These are phyloP conservation scores for Ochropleura plecta DNA, from an alignment of 2,888 invertebrate genomes.

Conservation along the genomic window DNA sequence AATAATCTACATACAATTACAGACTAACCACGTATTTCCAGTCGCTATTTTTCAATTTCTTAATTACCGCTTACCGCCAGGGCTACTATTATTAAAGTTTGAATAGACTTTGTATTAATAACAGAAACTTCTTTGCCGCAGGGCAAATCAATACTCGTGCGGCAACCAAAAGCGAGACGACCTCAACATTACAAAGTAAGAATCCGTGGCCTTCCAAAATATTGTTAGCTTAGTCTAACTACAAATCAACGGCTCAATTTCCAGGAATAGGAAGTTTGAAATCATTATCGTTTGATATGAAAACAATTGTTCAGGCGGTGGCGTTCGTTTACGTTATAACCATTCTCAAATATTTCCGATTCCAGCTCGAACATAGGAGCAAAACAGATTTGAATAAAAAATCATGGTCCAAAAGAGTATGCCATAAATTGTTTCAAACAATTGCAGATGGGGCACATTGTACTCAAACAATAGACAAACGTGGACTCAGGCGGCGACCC, in stretches of 20 bases:
- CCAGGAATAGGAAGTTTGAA: conserved; percentile 61
- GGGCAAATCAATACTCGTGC: conserved; percentile 83
- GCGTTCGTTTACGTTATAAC: conserved; percentile 44
- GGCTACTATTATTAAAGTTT: conserved; percentile 58
- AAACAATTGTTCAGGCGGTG: conserved; percentile 44
- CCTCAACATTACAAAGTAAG: conserved; percentile 75
- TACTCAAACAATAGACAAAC: conserved; percentile 79
- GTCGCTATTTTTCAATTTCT: conserved; percentile 39
- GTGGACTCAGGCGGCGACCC: conserved; percentile 65
- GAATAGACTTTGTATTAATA: conserved; percentile 73
- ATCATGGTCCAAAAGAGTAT: conserved; percentile 57
- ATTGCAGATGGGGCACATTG: conserved; percentile 77
- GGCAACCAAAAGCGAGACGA: conserved; percentile 75
- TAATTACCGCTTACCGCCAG: conserved; percentile 61
- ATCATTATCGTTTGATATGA: conserved; percentile 57
- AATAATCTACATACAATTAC: conserved; percentile 45
- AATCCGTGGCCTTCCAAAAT: conserved; percentile 72
- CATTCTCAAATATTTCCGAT: conserved; percentile 39
- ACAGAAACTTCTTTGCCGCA: conserved; percentile 77
- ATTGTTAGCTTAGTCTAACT: conserved; percentile 70
- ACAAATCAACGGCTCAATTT: conserved; percentile 62
- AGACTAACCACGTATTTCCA: conserved; percentile 37
- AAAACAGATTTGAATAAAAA: conserved; percentile 61
- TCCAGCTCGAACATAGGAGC: conserved; percentile 28
- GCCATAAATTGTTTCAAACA: conserved; percentile 77